Evolutionary conservation across 2,113 vertebrate genomes (phyloP).

Genomic region (Myotis brandtii): DNA sequence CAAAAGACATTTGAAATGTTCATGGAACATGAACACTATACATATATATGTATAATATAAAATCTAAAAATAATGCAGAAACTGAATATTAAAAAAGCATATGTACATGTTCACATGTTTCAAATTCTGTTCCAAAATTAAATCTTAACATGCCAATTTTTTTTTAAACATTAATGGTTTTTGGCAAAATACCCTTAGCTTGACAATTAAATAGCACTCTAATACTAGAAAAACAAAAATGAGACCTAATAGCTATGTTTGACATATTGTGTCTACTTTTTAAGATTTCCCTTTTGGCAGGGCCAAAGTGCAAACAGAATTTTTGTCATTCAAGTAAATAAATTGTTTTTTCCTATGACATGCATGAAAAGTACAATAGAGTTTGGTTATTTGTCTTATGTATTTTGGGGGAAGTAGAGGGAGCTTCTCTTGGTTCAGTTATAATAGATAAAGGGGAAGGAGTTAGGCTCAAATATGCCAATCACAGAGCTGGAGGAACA

Average conservation of each 20-base stretch:
- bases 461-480: too few species aligned
- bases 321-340: not conserved
- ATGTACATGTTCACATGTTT: not conserved
- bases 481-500: not conserved
- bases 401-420: not conserved
- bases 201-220: slow-evolving; percentile 21
- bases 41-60: not conserved
- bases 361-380: not conserved
- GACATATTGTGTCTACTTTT: slow-evolving; percentile 4
- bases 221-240: slow-evolving; percentile 29
- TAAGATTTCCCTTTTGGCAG: slow-evolving; percentile 43
- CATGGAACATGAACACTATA: not conserved
- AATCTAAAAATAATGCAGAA: slow-evolving; percentile 45
- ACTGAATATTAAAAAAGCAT: not conserved
- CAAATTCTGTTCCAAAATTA: slow-evolving; percentile 41
- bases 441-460: not conserved
- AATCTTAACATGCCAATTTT: not conserved
- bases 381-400: not conserved
- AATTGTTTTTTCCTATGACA: not conserved
- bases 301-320: not conserved
- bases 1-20: slow-evolving; percentile 26
- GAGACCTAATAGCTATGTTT: slow-evolving; percentile 9
- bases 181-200: not conserved
- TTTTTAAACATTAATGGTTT: slow-evolving; percentile 38
- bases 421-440: not conserved